Conservation (phyloP, 2,888 invertebrate genomes). For the Drosophila barbarae region DNA sequence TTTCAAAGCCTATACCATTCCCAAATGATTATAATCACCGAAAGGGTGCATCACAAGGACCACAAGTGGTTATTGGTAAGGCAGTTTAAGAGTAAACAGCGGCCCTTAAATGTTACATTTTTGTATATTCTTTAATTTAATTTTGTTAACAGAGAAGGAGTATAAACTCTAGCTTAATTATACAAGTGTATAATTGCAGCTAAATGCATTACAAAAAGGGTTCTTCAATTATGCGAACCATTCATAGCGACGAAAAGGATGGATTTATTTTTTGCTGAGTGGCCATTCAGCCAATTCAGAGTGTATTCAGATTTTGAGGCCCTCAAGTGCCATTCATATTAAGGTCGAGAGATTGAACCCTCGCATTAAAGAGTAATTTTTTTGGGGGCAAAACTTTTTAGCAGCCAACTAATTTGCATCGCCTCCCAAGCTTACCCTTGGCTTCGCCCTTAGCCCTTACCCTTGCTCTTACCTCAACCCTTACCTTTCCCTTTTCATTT, state of each 20-base stretch:
- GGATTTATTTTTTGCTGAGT: constrained; percentile 11
- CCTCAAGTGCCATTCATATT: constrained; percentile 34
- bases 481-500: constrained; percentile 29
- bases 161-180: constrained; percentile 5
- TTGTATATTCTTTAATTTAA: neutral
- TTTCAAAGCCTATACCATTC: neutral
- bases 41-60: neutral
- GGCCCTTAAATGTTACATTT: constrained; percentile 11
- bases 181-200: constrained; percentile 37
- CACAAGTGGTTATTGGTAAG: constrained; percentile 5
- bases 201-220: constrained; percentile 22
- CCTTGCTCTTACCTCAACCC: constrained; percentile 3
- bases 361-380: constrained; percentile 23
- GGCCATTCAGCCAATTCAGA: constrained; percentile 24
- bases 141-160: neutral
- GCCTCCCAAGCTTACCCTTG: neutral
- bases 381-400: constrained; percentile 9
- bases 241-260: constrained; percentile 18
- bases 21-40: neutral
- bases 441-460: neutral
- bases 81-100: constrained; percentile 5
- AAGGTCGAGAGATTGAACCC: constrained; percentile 12
- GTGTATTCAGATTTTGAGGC: constrained; percentile 29
- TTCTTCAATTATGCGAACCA: constrained; percentile 28
- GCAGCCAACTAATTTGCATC: constrained; percentile 35